A percentile compares a stretch with the other conserved stretches of the same genome.
Conservation (phyloP, 2,797 vertebrate species). For the Otus scops region DNA sequence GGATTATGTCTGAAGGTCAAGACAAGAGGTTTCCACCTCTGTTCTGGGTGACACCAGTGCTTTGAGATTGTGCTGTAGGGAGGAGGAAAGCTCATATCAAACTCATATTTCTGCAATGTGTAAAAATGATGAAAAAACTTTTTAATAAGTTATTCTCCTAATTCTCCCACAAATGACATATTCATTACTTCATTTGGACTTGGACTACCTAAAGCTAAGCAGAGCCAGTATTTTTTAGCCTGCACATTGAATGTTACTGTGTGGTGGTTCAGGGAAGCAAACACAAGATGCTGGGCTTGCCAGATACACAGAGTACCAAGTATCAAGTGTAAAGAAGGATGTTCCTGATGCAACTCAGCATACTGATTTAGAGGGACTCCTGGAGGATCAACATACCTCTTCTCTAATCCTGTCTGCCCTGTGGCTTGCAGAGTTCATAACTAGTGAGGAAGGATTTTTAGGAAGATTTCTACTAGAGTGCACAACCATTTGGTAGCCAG, state of each 20-base stretch:
- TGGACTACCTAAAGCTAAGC: neutral
- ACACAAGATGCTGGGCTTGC: neutral
- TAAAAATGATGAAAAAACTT: neutral
- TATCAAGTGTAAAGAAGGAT: neutral
- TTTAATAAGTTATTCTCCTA: neutral
- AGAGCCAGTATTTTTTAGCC: neutral
- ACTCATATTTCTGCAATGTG: neutral
- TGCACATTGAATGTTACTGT: rapidly evolving
- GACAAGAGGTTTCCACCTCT: constrained; percentile 15
- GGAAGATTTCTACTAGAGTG: neutral
- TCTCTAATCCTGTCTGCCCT: neutral
- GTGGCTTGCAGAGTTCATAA: neutral
- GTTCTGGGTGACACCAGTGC: neutral
- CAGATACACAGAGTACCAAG: neutral
- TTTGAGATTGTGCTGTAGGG: neutral
- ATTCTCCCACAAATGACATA: neutral
- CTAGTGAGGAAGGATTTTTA: neutral
- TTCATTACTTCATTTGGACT: neutral
- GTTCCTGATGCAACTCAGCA: neutral
- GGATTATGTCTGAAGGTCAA: constrained; percentile 3
- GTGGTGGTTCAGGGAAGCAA: neutral
- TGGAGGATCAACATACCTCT: neutral
- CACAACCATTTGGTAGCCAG: neutral
- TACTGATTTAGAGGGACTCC: neutral
- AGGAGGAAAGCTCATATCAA: neutral